Evolutionary conservation across 2,888 invertebrate species (phyloP).

Genomic region (Heliconius sara): DNA sequence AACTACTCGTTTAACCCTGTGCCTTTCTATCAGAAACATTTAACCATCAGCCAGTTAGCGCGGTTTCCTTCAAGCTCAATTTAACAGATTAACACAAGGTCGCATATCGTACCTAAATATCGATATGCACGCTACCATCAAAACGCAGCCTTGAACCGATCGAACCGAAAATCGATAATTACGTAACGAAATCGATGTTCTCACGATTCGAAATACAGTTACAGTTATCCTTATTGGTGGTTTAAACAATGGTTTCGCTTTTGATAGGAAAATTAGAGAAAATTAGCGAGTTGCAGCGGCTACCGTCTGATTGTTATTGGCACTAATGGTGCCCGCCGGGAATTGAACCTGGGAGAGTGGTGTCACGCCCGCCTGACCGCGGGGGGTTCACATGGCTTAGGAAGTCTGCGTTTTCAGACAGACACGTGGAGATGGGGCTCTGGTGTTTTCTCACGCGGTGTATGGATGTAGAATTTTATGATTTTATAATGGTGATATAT

Average conservation of each 20-base stretch:
- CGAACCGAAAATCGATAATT: constrained; percentile 66
- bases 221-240: constrained; percentile 74
- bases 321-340: constrained; percentile 80
- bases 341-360: constrained; percentile 64
- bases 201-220: constrained; percentile 73
- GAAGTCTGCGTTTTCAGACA: constrained; percentile 46
- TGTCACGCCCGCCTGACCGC: constrained; percentile 72
- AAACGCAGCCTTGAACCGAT: constrained; percentile 61
- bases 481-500: too few species aligned
- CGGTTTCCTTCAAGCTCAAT: constrained; percentile 72
- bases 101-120: constrained; percentile 57
- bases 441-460: constrained; percentile 14
- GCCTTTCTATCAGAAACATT: constrained; percentile 47
- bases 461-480: background rate
- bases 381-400: constrained; percentile 65
- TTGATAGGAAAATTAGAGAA: constrained; percentile 84
- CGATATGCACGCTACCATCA: constrained; percentile 59
- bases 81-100: constrained; percentile 72
- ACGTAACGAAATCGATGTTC: constrained; percentile 71
- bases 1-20: constrained; percentile 25
- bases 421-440: constrained; percentile 28
- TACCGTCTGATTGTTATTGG: constrained; percentile 82
- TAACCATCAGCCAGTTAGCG: constrained; percentile 41
- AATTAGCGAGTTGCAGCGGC: constrained; percentile 77
- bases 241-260: constrained; percentile 73